Evolutionary conservation across 1,140 invertebrate species (phyloP), one percentile per base, ranked within the genome.

Genomic region (Temnothorax longispinosus): DNA sequence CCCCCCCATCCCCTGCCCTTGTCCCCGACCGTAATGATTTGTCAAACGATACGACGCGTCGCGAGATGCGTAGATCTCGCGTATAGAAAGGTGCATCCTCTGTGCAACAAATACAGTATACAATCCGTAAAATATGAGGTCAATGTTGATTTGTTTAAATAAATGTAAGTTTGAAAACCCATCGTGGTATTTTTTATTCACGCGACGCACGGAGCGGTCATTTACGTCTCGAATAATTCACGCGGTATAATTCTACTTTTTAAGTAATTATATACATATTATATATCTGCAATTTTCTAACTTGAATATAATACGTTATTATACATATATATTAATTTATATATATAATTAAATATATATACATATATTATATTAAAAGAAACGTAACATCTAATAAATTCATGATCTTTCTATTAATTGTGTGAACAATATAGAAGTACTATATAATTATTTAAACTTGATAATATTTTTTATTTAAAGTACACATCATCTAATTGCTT

Each of bases 121-220:
- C 93, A 95, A 94, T 93, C 94, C 93, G 94, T 95, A 95, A 95
- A 90, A 94, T 94, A 95, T 94, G 94, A 94, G 94, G 93, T 95
- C 94, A 95, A 95, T 95, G 94, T 95, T 95, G 94, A 95, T 95
- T 95, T 95, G 95, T 95, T 95, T 95, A 95, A 95, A 95, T 95
- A 95, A 95, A 95, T 95, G 93, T 95, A 95, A 95, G 93, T 95
- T 95, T 89, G 90, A 95, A 95, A 95, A 94, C 71, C 87, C 89
- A 90, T 15, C 13, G 74, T 87, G 18, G 64, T 13, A 82, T 87
- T 87, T 71, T 27, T 71, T 27, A 71, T 82, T 87, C 21, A 21
- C 82, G 41, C 35, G 18, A 47, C 0, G 18, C 44, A 58, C 41
- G 27, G 3, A 69, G 7, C n/a, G 10, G 27, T 47, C 1, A 27